phyloP scores from a whole-genome alignment of 2,797 vertebrate species.

The Platalea minor region DNA sequence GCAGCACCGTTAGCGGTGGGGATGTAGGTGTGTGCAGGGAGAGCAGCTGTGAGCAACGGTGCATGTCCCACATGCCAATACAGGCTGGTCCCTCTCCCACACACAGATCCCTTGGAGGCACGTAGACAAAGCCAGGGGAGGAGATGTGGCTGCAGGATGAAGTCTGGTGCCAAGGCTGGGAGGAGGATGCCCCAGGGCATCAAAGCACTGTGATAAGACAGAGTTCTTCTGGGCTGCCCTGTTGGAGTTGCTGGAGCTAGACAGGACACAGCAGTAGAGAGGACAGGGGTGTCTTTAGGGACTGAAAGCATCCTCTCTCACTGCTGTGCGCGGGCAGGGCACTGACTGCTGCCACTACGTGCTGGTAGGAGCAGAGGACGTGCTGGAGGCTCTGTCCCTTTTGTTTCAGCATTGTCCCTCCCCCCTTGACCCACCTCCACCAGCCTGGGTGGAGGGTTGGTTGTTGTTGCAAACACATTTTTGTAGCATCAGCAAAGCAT shows the following conservation, averaged over 20 bases:
- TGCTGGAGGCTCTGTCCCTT: not conserved
- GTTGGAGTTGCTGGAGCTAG: not conserved
- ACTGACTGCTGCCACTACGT: not conserved
- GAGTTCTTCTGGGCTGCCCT: not conserved
- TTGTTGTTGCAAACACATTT: no score
- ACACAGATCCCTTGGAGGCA: rapidly evolving
- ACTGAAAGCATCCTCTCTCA: not conserved
- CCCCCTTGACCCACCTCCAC: not conserved
- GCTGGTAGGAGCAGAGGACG: not conserved
- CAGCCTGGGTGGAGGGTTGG: rapidly evolving
- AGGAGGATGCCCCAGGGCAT: no score
- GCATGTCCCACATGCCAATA: rapidly evolving
- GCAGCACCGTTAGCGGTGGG: no score
- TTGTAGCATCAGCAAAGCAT: not conserved
- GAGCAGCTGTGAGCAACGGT: not conserved
- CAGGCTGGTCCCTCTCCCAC: not conserved
- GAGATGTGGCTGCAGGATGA: not conserved
- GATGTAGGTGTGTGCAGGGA: not conserved
- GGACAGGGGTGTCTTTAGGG: not conserved
- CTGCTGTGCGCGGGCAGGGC: not conserved
- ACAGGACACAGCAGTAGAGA: not conserved
- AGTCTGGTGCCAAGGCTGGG: not conserved
- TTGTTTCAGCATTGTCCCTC: not conserved
- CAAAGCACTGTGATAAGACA: not conserved
- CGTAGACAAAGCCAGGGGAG: no score